Base-by-base conservation (phyloP, 1,140 invertebrate genomes). In the Thrips palmi region DNA sequence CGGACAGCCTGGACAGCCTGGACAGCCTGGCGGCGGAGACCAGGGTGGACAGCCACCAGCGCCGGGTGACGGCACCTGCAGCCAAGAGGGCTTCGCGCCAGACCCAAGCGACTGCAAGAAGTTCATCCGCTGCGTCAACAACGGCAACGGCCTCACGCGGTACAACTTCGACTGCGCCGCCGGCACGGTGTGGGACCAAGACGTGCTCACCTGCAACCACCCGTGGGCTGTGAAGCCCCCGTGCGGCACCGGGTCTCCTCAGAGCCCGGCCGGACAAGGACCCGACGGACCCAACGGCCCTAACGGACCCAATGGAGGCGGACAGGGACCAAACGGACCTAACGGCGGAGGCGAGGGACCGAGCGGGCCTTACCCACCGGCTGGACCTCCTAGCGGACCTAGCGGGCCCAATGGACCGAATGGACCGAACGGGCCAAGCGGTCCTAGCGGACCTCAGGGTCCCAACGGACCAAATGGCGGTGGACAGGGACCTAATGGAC, bases 61-160 rank as follows among this genome's bases (percentile, higher is more conserved):
- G 15, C 18, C 33, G 23, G 12, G 11, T 17, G 11, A 14, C 10
- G 33, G 33, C 12, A 3, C 35, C 10, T 71, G 68, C 44, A 45
- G 41, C 37, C 37, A 49, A 38, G 72, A 77, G 58, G 70, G 71
- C 27, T 74, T 70, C 47, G 63, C 62, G 49, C 50, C 57, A 15
- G 45, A 59, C 41, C 46, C 58, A 30, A 50, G 54, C 11, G 50
- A 59, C 37, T 63, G 59, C 40, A 52, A 47, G 28, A 59, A 57
- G 38, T 63, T 61, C 39, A 54, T 54, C 36, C 45, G 60, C 12
- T 62, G 59, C 45, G 52, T 53, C 10, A 54, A 55, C 43, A 49
- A 46, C 20, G 55, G 56, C 43, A 49, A 50, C 7, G 57, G 58
- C 6, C 62, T 51, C 38, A 54, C 51, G 23, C 54, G 53, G 47